A percentile compares a stretch with the other conserved stretches of the same genome.
phyloP scores from a whole-genome alignment of 2,797 vertebrate species.

The Pseudocheirus occidentalis region DNA sequence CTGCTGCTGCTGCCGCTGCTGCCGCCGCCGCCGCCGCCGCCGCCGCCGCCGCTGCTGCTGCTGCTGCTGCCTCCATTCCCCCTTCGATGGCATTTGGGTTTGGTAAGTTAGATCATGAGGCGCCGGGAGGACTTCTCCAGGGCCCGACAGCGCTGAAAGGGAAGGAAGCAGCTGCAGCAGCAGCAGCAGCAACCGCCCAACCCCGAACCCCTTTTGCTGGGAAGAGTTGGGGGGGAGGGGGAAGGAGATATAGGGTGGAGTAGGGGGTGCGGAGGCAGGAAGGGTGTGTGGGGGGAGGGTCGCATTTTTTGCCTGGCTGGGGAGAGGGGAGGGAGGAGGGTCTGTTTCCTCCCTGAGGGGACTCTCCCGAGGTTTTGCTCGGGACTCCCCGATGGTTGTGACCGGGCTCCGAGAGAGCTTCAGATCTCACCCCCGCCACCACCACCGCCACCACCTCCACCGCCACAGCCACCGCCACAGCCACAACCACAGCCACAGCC shows the following conservation, averaged over 20 bases:
- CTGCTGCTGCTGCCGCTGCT: conserved; percentile 67
- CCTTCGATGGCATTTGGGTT: conserved; percentile 74
- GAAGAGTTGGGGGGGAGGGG: conserved; percentile 65
- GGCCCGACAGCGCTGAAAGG: conserved; percentile 66
- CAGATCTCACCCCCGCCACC: conserved; percentile 81
- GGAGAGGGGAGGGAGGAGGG: conserved; percentile 72
- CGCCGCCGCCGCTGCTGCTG: conserved; percentile 56
- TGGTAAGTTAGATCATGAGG: conserved; percentile 79
- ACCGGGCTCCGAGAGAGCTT: conserved; percentile 91
- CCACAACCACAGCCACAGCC: conserved; percentile 77
- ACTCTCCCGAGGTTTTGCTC: conserved; percentile 82
- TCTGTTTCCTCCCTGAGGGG: conserved; percentile 72
- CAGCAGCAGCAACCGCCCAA: conserved; percentile 43
- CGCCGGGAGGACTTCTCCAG: conserved; percentile 74
- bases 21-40: conserved; percentile 64
- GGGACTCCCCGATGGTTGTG: conserved; percentile 91
- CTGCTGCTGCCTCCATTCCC: conserved; percentile 51
- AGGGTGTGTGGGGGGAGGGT: conserved; percentile 69
- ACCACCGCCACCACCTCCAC: conserved; percentile 64
- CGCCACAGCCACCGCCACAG: conserved; percentile 71
- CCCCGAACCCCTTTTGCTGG: conserved; percentile 57
- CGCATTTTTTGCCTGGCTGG: conserved; percentile 65
- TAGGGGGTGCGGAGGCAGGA: conserved; percentile 58
- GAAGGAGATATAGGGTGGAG: background rate
- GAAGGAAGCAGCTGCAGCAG: conserved; percentile 63